Percentiles rank a stretch among this genome's conserved stretches.
These are phyloP conservation scores for Cyclura pinguis DNA, from an alignment of 2,797 vertebrate species.

Conservation along the genomic window DNA sequence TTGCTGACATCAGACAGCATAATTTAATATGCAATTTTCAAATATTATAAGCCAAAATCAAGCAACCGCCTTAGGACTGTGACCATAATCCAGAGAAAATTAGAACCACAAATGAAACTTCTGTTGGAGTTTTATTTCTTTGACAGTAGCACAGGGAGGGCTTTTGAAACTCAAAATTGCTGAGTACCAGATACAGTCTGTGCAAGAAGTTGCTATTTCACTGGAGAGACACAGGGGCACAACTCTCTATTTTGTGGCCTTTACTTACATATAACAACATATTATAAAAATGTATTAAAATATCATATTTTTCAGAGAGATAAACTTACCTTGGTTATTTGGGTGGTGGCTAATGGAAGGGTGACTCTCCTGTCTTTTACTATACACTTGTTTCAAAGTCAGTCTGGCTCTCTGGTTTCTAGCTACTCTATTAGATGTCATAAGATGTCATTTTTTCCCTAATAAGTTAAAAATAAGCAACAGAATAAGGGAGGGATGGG, in stretches of 20 bases:
- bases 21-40: not conserved
- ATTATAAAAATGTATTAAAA: not conserved
- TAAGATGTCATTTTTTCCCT: too few relatives aligned
- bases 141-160: not conserved
- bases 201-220: not conserved
- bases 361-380: too few relatives aligned
- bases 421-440: too few relatives aligned
- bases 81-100: not conserved
- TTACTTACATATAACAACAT: not conserved
- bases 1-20: not conserved
- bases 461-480: too few relatives aligned
- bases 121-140: not conserved
- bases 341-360: too few relatives aligned
- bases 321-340: too few relatives aligned
- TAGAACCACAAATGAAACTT: not conserved
- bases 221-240: not conserved
- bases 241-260: not conserved
- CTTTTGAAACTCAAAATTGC: not conserved
- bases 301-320: not conserved
- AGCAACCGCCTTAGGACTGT: not conserved
- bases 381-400: too few relatives aligned
- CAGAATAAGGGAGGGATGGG: too few relatives aligned
- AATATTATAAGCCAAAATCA: constrained; percentile 16
- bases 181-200: not conserved
- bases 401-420: too few relatives aligned